Conservation (phyloP, 2,797 vertebrate species). For the Artibeus jamaicensis region DNA sequence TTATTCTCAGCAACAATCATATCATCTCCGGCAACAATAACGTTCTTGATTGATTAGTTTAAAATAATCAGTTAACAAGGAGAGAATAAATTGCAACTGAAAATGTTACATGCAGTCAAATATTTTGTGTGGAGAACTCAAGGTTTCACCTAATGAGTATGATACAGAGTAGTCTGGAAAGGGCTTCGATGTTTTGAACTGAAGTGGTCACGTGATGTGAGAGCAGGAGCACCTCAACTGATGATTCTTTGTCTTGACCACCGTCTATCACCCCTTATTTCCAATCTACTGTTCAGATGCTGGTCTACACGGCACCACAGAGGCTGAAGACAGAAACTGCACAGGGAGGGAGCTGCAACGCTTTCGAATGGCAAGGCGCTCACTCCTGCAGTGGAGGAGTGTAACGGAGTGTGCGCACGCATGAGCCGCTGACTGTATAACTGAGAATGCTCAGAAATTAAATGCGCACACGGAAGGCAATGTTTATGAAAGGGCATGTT, state of each 20-base stretch:
- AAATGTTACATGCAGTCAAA: neutral
- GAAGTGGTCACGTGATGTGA: neutral
- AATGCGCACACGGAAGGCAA: neutral
- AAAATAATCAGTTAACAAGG: neutral
- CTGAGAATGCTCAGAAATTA: neutral
- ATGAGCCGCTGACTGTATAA: neutral
- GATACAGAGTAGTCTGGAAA: neutral
- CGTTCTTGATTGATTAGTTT: neutral
- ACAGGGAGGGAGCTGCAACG: neutral
- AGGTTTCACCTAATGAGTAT: neutral
- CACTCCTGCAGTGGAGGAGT: neutral
- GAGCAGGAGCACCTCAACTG: fast-evolving
- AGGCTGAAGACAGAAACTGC: neutral
- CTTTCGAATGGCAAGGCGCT: neutral
- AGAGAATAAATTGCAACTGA: neutral
- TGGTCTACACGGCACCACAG: fast-evolving
- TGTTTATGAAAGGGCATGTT: neutral
- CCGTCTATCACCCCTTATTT: neutral
- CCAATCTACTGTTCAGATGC: neutral
- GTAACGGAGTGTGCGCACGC: fast-evolving
- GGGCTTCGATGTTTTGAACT: neutral
- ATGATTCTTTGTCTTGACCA: neutral
- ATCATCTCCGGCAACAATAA: neutral
- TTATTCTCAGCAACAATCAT: neutral
- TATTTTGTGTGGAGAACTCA: neutral